These are phyloP conservation scores for Adrianichthys oophorus DNA, from an alignment of 2,797 vertebrate species.

Conservation along the genomic window DNA sequence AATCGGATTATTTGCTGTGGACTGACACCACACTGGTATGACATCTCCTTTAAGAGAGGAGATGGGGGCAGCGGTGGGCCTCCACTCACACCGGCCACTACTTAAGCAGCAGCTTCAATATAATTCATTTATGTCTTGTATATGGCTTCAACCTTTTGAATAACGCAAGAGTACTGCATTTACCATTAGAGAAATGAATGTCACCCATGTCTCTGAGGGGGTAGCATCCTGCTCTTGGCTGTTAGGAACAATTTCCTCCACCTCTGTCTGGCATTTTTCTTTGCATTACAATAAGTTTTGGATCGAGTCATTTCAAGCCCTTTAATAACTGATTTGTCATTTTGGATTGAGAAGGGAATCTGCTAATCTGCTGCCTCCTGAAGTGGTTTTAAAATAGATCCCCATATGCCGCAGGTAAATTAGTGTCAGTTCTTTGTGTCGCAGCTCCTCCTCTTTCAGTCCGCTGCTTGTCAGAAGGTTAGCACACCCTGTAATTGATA, in stretches of 20 bases:
- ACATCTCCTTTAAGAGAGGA: slow-evolving; percentile 80
- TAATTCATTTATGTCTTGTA: slow-evolving; percentile 75
- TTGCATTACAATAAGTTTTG: too few relatives aligned
- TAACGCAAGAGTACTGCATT: slow-evolving; percentile 67
- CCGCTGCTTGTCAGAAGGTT: slow-evolving; percentile 68
- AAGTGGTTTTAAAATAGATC: slow-evolving; percentile 67
- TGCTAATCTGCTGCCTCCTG: slow-evolving; percentile 59
- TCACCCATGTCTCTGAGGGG: slow-evolving; percentile 59
- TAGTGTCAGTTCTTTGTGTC: slow-evolving; percentile 61
- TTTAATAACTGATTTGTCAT: slow-evolving; percentile 24
- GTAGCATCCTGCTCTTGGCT: slow-evolving; percentile 28
- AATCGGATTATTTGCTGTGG: slow-evolving; percentile 82
- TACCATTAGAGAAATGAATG: slow-evolving; percentile 79
- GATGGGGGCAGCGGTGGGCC: slow-evolving; percentile 61
- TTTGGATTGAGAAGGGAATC: slow-evolving; percentile 49
- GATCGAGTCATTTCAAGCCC: too few relatives aligned
- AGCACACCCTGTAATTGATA: slow-evolving; percentile 74
- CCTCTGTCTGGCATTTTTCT: too few relatives aligned
- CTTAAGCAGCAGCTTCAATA: slow-evolving; percentile 72
- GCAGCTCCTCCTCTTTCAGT: slow-evolving; percentile 53
- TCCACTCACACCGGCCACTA: slow-evolving; percentile 74
- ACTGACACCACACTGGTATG: slow-evolving; percentile 79
- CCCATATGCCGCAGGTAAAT: slow-evolving; percentile 65
- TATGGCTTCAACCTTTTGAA: slow-evolving; percentile 73
- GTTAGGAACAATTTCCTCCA: too few relatives aligned